These are phyloP conservation scores for Phycodurus eques DNA, from an alignment of 2,113 vertebrate genomes.

Conservation along the genomic window DNA sequence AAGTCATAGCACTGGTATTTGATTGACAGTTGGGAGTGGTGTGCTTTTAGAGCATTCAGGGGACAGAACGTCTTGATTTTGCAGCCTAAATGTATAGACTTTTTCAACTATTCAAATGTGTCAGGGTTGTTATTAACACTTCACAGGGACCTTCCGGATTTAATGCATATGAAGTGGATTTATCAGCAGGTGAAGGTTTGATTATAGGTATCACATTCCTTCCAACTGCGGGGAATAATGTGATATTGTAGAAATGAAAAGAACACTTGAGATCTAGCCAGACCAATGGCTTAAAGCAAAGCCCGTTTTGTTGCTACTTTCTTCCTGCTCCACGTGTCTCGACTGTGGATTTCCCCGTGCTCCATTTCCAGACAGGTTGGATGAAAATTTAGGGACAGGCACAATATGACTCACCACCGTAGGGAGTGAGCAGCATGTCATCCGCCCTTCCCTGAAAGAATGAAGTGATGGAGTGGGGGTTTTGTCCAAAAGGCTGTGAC, in stretches of 20 bases:
- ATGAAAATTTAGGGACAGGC: constrained; percentile 42
- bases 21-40: too few relatives aligned
- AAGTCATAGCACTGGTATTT: too few relatives aligned
- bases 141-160: too few relatives aligned
- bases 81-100: too few relatives aligned
- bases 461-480: background rate
- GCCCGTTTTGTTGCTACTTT: background rate
- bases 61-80: too few relatives aligned
- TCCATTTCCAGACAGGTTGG: constrained; percentile 40
- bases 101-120: too few relatives aligned
- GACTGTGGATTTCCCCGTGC: constrained; percentile 21
- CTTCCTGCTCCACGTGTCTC: background rate
- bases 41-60: too few relatives aligned
- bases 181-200: background rate
- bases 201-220: background rate
- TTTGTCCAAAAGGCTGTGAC: constrained; percentile 2
- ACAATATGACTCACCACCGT: constrained; percentile 45
- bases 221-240: background rate
- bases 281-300: background rate
- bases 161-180: background rate
- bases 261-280: background rate
- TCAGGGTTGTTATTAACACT: too few relatives aligned
- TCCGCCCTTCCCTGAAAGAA: constrained; percentile 33
- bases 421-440: constrained; percentile 32
- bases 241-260: background rate